Percentiles rank a stretch among this genome's conserved stretches.
Evolutionary conservation across 2,888 invertebrate genomes (phyloP).

Genomic region (Drosophila neoperkinsi): DNA sequence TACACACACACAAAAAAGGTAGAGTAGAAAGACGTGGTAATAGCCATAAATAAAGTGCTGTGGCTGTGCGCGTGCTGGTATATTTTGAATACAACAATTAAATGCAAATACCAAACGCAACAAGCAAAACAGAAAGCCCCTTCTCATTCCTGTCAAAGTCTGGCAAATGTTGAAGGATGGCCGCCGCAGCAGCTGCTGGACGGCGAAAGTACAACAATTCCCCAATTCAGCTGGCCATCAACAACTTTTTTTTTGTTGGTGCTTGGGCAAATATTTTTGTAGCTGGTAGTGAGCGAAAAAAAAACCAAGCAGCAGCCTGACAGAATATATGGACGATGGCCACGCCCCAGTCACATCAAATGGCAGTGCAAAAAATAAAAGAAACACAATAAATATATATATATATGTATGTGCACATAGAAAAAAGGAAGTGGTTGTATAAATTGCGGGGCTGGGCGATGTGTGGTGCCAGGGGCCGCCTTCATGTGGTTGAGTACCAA

Average conservation of each 20-base stretch:
- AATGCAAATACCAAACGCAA: conserved; percentile 72
- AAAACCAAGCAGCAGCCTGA: conserved; percentile 53
- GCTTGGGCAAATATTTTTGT: conserved; percentile 68
- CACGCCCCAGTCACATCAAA: conserved; percentile 57
- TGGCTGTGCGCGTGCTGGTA: conserved; percentile 40
- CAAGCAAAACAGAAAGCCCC: conserved; percentile 41
- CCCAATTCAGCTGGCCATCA: conserved; percentile 52
- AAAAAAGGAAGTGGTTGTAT: conserved; percentile 24
- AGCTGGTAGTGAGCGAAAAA: conserved; percentile 31
- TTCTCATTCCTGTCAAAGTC: conserved; percentile 17
- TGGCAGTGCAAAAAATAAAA: conserved; percentile 16
- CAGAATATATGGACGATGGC: conserved; percentile 64
- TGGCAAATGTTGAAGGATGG: conserved; percentile 61
- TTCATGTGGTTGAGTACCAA: conserved; percentile 46
- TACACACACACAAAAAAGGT: background rate
- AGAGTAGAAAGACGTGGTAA: conserved; percentile 12
- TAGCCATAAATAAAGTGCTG: conserved; percentile 47
- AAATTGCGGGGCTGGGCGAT: conserved; percentile 27
- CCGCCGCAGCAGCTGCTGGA: conserved; percentile 36
- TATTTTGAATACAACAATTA: conserved; percentile 79
- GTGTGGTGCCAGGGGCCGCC: conserved; percentile 10
- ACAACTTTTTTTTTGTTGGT: conserved; percentile 46
- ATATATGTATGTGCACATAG: background rate
- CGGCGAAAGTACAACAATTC: conserved; percentile 41
- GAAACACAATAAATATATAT: conserved; percentile 13